Conservation (phyloP, 2,888 invertebrate genomes). For the Coenonympha glycerion region DNA sequence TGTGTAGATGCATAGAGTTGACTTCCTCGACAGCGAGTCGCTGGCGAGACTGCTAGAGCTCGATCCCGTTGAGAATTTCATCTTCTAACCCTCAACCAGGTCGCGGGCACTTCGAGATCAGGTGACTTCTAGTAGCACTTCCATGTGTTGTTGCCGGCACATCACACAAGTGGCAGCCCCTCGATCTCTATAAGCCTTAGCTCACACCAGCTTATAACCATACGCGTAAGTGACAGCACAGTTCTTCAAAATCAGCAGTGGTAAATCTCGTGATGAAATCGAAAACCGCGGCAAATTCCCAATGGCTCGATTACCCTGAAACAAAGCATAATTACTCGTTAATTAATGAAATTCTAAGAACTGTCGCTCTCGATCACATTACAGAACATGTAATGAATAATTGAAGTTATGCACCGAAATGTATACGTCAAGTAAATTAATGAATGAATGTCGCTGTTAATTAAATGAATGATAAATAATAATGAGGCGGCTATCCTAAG, state of each 20-base stretch:
- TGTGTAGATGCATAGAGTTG: conserved; percentile 80
- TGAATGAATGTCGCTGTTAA: conserved; percentile 2
- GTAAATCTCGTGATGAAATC: conserved; percentile 32
- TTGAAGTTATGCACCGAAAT: conserved; percentile 16
- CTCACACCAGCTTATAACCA: neutral
- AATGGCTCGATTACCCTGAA: conserved; percentile 55
- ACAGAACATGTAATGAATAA: conserved; percentile 21
- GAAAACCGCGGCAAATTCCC: conserved; percentile 39
- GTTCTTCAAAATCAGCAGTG: conserved; percentile 39
- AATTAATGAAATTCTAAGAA: conserved; percentile 19
- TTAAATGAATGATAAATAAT: neutral
- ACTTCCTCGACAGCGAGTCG: conserved; percentile 79
- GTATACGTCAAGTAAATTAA: neutral
- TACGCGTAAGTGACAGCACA: conserved; percentile 41
- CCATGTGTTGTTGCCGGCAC: conserved; percentile 62
- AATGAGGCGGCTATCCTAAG: neutral
- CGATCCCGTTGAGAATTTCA: conserved; percentile 80
- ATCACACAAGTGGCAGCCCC: conserved; percentile 59
- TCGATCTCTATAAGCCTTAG: conserved; percentile 28
- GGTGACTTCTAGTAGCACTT: conserved; percentile 65
- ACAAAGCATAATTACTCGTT: conserved; percentile 35
- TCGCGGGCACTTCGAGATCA: conserved; percentile 37
- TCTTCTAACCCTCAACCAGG: conserved; percentile 44
- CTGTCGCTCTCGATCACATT: conserved; percentile 14
- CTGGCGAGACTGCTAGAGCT: conserved; percentile 80